Evolutionary conservation across 2,888 invertebrate species (phyloP), one percentile per base, ranked within the genome.

Genomic region (Dione juno): DNA sequence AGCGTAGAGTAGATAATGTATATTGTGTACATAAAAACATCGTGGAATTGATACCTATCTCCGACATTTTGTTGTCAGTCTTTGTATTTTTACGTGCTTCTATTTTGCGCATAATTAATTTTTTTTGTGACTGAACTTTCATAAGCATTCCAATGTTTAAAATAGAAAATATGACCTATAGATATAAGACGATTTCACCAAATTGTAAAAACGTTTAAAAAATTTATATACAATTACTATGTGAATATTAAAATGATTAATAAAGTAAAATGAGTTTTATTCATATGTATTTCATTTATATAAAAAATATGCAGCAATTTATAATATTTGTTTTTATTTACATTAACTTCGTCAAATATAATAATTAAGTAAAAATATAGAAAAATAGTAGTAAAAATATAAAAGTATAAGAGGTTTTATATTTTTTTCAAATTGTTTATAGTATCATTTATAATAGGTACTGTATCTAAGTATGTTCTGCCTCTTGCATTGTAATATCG

Each of bases 151-250:
- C 63, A 41, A 45, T 43, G 3, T 10, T 16, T 45, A 45, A 52
- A 8, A 52, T n/a, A 41, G 19, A 43, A 45, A 19, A 11, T 67
- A 61, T 43, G 52, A 61, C 7, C 10, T 48, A 21, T 48, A 35
- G 14, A 43, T 63, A 45, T 40, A 43, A 61, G 61, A 61, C 28
- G n/a, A 37, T 19, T 54, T 64, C 45, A 61, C 66, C 41, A 66
- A 66, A 58, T 67, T 70, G 70, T 68, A 73, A 88, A 76, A 77
- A 84, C 87, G 85, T 88, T 86, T 69, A 72, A 72, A 85, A 78
- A 84, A 87, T 86, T 90, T 57, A 57, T 57, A 57, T 57, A 13
- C 90, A 90, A 88, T 89, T 89, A 90, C 90, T 89, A 89, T 86
- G 82, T 86, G 80, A 89, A 85, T 86, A 90, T 85, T 87, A 86